Evolutionary conservation across 2,113 vertebrate species (phyloP).

Genomic region (Orientallactaga bullata): DNA sequence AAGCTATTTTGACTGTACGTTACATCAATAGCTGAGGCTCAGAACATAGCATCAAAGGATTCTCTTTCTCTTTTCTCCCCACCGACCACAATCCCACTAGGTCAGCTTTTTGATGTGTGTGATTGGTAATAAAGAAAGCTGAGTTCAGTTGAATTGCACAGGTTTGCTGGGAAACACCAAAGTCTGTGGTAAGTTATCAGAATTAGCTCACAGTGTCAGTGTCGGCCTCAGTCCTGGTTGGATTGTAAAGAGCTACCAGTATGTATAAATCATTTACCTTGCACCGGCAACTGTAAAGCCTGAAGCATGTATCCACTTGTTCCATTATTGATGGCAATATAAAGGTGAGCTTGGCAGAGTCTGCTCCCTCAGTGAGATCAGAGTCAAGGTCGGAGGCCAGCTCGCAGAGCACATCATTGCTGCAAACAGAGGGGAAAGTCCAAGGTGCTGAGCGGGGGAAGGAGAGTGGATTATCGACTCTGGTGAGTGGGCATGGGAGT

Average conservation of each 20-base stretch:
- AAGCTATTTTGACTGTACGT: not conserved
- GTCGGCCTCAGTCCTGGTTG: slow-evolving; percentile 29
- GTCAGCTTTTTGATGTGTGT: not conserved
- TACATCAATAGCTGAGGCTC: not conserved
- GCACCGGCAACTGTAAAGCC: not conserved
- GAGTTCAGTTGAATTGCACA: not conserved
- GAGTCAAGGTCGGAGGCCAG: not conserved
- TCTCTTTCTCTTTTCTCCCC: not conserved
- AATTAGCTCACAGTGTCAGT: slow-evolving; percentile 5
- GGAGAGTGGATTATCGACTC: not conserved
- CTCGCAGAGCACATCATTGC: not conserved
- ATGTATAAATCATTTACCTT: slow-evolving; percentile 6
- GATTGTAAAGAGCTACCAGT: slow-evolving; percentile 18
- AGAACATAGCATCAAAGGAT: not conserved
- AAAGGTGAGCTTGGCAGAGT: not conserved
- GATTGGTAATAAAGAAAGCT: not conserved
- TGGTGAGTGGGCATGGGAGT: not conserved
- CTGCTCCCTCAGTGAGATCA: not conserved
- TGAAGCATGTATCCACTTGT: not conserved
- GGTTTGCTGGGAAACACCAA: slow-evolving; percentile 5
- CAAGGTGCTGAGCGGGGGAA: not conserved
- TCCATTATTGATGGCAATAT: not conserved
- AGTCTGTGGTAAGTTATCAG: slow-evolving; percentile 28
- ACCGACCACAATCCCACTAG: not conserved
- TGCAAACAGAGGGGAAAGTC: not conserved